Evolutionary conservation across 2,113 vertebrate species (phyloP).

Genomic region (Pyrgilauda ruficollis): DNA sequence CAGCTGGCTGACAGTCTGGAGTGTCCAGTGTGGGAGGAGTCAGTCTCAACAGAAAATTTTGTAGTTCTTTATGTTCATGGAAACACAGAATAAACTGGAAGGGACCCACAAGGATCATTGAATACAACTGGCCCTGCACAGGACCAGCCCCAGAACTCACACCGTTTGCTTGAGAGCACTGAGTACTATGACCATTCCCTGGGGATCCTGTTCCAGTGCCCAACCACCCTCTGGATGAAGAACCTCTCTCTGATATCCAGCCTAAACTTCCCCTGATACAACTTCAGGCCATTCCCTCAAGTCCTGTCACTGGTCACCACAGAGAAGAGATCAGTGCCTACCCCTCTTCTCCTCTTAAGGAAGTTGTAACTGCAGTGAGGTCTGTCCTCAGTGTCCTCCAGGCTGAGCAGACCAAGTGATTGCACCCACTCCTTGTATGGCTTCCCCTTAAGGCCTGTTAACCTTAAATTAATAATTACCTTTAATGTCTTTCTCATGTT

Average conservation of each 20-base stretch:
- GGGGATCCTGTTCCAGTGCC: not conserved
- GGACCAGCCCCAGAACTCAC: not conserved
- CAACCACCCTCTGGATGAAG: accelerated
- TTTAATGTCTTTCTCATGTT: not conserved
- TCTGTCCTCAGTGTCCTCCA: not conserved
- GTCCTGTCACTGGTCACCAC: not conserved
- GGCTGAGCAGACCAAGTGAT: not conserved
- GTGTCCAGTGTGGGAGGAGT: accelerated
- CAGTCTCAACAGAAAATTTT: not conserved
- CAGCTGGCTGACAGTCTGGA: not conserved
- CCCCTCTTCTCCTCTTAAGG: accelerated
- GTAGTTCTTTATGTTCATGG: not conserved
- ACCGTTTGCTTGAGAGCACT: not conserved
- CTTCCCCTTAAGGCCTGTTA: not conserved
- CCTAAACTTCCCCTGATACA: not conserved
- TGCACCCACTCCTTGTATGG: accelerated
- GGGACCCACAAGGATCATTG: not conserved
- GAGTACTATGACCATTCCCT: not conserved
- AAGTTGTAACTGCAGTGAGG: not conserved
- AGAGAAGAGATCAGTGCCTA: not conserved
- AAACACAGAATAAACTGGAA: not conserved
- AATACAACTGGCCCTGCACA: not conserved
- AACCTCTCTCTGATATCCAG: not conserved
- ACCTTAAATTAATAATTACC: not conserved
- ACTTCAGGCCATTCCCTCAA: not conserved